Conservation (phyloP, 1,140 invertebrate genomes). For the Solenopsis invicta region DNA sequence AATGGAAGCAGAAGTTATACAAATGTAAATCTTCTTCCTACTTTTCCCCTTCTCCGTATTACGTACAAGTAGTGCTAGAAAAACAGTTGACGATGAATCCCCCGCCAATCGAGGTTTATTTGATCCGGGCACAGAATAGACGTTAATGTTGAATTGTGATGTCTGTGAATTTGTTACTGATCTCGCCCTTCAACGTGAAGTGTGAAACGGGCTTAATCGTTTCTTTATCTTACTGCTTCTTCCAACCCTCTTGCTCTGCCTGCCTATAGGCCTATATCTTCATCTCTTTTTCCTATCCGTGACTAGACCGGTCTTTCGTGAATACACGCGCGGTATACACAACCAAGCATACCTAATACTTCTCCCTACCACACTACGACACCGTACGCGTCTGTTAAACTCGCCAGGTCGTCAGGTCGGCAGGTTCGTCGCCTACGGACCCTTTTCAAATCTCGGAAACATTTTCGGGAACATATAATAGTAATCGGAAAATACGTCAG, state of each 20-base stretch:
- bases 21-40: background rate
- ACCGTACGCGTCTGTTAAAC: slow-evolving; percentile 32
- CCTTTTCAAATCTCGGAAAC: background rate
- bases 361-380: slow-evolving; percentile 7
- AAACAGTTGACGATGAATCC: background rate
- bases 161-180: slow-evolving; percentile 14
- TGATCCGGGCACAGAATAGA: background rate
- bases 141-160: slow-evolving; percentile 26
- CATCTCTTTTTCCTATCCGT: slow-evolving; percentile 37
- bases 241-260: slow-evolving; percentile 18
- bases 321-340: slow-evolving; percentile 14
- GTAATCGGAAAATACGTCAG: background rate
- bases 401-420: slow-evolving; percentile 52
- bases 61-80: background rate
- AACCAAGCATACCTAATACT: slow-evolving; percentile 30
- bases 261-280: background rate
- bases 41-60: background rate
- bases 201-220: slow-evolving; percentile 47
- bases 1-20: background rate
- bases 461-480: too few relatives aligned
- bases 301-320: slow-evolving; percentile 47
- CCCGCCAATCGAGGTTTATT: background rate
- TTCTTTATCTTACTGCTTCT: slow-evolving; percentile 62
- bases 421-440: slow-evolving; percentile 35
- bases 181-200: slow-evolving; percentile 9